Evolutionary conservation across 2,888 invertebrate species (phyloP).

Genomic region (Rotaria macrura): DNA sequence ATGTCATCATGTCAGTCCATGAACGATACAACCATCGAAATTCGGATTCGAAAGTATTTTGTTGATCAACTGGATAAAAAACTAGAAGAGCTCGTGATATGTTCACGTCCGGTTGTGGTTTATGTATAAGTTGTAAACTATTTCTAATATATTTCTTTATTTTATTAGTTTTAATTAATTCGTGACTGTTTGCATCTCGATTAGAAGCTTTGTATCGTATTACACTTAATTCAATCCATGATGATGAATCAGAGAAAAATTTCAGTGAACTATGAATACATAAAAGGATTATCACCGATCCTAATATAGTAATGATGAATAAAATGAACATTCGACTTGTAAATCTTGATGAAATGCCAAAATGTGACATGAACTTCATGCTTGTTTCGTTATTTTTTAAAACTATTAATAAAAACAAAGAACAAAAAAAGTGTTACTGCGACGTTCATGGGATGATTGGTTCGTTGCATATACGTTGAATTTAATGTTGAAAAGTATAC

Average conservation of each 20-base stretch:
- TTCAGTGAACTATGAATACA: not conserved
- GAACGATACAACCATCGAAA: conserved; percentile 32
- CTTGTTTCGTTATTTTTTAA: too few species aligned
- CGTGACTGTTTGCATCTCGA: not conserved
- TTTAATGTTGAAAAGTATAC: too few species aligned
- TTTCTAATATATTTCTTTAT: not conserved
- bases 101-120: not conserved
- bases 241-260: not conserved
- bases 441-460: too few species aligned
- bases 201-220: not conserved
- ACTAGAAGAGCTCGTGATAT: not conserved
- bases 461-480: too few species aligned
- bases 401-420: too few species aligned
- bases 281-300: not conserved
- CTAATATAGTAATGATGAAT: not conserved
- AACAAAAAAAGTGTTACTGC: too few species aligned
- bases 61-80: not conserved
- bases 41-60: not conserved
- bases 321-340: not conserved
- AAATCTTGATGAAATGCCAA: not conserved
- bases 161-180: not conserved
- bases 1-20: conserved; percentile 31
- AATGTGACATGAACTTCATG: too few species aligned
- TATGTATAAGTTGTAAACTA: not conserved
- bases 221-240: not conserved